Evolutionary conservation across 2,888 invertebrate species (phyloP), one percentile per base, ranked within the genome.

Genomic region (Brenthis daphne): DNA sequence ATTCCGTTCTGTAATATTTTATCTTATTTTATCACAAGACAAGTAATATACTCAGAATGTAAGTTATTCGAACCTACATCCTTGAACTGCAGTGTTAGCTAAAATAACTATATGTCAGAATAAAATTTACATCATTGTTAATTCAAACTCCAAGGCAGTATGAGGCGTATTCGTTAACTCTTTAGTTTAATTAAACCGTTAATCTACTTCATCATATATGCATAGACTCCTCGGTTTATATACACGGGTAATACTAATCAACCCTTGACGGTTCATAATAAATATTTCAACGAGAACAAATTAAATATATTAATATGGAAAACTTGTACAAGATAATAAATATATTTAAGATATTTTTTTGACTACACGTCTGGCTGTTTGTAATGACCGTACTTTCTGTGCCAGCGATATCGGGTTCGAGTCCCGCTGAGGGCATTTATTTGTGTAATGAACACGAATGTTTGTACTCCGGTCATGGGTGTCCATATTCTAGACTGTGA

Each of bases 191-290:
- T 70, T 67, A 66, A 66, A 63, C 69, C 63, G 53, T 56, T 67
- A 65, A 64, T 67, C 64, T 56, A 64, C 64, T 55, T 67, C 64
- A 67, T 70, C 67, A 33, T 65, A 65, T 65, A 70, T 70, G 64
- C 64, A 70, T 67, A 64, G 67, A 57, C 47, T 48, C 60, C 14
- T 47, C 51, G 33, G 58, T 67, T 54, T 67, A 60, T 67, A 67
- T 67, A 55, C 60, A 47, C 43, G 60, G 66, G 58, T 55, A 53
- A 57, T 58, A 54, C 53, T 66, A 66, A 66, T 66, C 66, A 66
- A 66, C 54, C 51, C 58, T n/a, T 20, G 48, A 54, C 47, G 24
- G 37, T 5, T 58, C 6, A 48, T 55, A 60, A 67, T 67, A 57
- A 67, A 67, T 67, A 57, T 60, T 65, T 67, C 66, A 67, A 60